A percentile compares a stretch with the other conserved stretches of the same genome.
Conservation (phyloP, 2,888 invertebrate species). For the Tetranychus piercei region DNA sequence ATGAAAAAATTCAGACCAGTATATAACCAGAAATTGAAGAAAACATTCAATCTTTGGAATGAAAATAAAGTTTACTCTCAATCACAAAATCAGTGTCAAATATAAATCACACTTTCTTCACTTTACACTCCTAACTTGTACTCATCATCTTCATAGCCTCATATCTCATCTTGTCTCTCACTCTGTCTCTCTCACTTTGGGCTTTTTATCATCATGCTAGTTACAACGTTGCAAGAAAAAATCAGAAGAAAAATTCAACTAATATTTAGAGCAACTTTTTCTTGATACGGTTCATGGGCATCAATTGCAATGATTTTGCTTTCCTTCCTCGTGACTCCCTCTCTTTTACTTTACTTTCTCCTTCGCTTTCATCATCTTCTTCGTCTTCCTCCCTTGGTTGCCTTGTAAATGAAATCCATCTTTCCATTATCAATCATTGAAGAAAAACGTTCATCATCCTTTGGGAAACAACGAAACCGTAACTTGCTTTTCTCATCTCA, state of each 20-base stretch:
- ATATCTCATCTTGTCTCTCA: too few relatives aligned
- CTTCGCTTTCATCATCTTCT: background rate
- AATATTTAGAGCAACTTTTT: background rate
- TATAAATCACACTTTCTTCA: too few relatives aligned
- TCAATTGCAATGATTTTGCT: background rate
- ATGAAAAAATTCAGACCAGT: too few relatives aligned
- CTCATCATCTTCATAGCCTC: too few relatives aligned
- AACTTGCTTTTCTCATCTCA: background rate
- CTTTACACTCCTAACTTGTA: too few relatives aligned
- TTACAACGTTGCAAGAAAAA: background rate
- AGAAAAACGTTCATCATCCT: background rate
- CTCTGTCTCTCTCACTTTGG: too few relatives aligned
- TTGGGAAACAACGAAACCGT: background rate
- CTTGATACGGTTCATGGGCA: constrained; percentile 1
- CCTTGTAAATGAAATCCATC: background rate
- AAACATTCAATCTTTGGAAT: too few relatives aligned
- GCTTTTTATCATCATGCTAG: background rate
- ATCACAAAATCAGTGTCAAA: too few relatives aligned
- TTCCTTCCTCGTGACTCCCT: background rate
- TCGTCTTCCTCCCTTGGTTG: background rate
- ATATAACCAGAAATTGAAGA: too few relatives aligned
- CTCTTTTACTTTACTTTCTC: background rate
- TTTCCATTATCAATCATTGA: background rate
- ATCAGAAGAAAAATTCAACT: background rate
- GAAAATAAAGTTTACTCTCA: too few relatives aligned